Conservation (phyloP, 2,113 vertebrate species). For the Clarias batrachus region DNA sequence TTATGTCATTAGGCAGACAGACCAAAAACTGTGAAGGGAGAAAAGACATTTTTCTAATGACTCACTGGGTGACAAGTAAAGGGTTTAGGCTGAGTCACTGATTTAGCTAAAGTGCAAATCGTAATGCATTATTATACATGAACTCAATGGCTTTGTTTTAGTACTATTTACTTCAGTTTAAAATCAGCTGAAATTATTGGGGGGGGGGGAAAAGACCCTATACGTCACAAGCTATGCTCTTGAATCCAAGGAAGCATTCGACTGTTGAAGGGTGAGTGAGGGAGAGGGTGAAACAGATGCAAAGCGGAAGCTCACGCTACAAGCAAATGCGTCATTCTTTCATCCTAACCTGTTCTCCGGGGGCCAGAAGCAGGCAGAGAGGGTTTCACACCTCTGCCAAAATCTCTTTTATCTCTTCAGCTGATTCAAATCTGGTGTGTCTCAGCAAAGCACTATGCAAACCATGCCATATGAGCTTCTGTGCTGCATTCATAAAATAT, state of each 20-base stretch:
- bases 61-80: slow-evolving; percentile 52
- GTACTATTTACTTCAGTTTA: slow-evolving; percentile 20
- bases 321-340: slow-evolving; percentile 55
- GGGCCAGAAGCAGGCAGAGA: slow-evolving; percentile 31
- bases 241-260: neutral
- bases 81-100: slow-evolving; percentile 51
- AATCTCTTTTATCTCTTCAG: slow-evolving; percentile 42
- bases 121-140: slow-evolving; percentile 29
- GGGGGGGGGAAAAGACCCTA: neutral
- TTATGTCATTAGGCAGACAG: slow-evolving; percentile 46
- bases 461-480: neutral
- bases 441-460: slow-evolving; percentile 4
- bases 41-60: slow-evolving; percentile 49
- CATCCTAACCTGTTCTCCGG: slow-evolving; percentile 61
- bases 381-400: slow-evolving; percentile 47
- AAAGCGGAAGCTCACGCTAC: slow-evolving; percentile 44
- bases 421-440: slow-evolving; percentile 33
- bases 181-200: slow-evolving; percentile 23
- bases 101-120: slow-evolving; percentile 43
- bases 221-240: slow-evolving; percentile 21
- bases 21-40: slow-evolving; percentile 27
- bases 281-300: slow-evolving; percentile 48
- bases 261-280: slow-evolving; percentile 29
- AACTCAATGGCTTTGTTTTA: slow-evolving; percentile 34
- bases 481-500: slow-evolving; percentile 13